Conservation (phyloP, 2,888 invertebrate genomes). For the Trilocha varians region DNA sequence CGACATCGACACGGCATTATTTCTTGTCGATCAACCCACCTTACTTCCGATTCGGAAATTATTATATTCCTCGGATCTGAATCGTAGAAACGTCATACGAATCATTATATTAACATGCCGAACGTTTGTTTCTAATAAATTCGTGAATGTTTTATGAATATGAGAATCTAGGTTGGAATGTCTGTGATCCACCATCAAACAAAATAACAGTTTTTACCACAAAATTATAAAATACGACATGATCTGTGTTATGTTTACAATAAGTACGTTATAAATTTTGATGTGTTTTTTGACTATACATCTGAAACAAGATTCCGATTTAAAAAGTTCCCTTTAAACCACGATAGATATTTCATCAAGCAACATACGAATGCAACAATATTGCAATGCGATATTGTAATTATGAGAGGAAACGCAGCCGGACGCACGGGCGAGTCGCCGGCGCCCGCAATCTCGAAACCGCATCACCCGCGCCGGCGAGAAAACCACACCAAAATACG, state of each 20-base stretch:
- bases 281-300: too few species aligned
- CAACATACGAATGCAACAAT: slow-evolving; percentile 17
- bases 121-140: slow-evolving; percentile 42
- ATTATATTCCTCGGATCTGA: slow-evolving; percentile 59
- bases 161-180: slow-evolving; percentile 37
- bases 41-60: slow-evolving; percentile 73
- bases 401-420: slow-evolving; percentile 56
- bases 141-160: slow-evolving; percentile 48
- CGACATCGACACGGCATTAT: slow-evolving; percentile 65
- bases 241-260: too few species aligned
- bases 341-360: background rate
- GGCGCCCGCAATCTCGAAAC: slow-evolving; percentile 19
- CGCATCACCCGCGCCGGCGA: slow-evolving; percentile 28
- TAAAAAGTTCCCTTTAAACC: too few species aligned
- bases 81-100: slow-evolving; percentile 49
- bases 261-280: too few species aligned
- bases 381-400: slow-evolving; percentile 51
- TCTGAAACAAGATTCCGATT: too few species aligned
- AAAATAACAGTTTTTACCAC: too few species aligned
- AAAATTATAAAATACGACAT: too few species aligned
- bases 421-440: slow-evolving; percentile 35
- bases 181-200: slow-evolving; percentile 17
- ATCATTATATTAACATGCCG: slow-evolving; percentile 46
- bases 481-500: slow-evolving; percentile 47
- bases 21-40: slow-evolving; percentile 62